Evolutionary conservation across 2,113 vertebrate genomes (phyloP).

Genomic region (Strix aluco): DNA sequence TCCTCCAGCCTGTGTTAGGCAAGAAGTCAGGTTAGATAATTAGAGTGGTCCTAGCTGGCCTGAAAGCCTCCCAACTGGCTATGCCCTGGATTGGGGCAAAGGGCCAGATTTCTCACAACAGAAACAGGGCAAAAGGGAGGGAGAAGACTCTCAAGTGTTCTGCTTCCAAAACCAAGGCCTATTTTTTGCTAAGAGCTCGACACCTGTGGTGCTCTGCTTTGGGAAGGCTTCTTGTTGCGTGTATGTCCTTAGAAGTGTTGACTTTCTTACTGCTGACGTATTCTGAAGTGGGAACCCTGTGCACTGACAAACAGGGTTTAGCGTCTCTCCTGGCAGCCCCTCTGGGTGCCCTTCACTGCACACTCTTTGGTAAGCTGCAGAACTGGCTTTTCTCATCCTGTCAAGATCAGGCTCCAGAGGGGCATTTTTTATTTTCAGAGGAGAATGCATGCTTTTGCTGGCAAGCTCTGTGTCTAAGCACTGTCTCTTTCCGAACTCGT

Average conservation of each 20-base stretch:
- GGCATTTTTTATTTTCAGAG: neutral
- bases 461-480: neutral
- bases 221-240: neutral
- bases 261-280: neutral
- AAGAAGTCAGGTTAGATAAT: neutral
- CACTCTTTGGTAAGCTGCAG: neutral
- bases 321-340: neutral
- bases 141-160: neutral
- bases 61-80: neutral
- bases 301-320: neutral
- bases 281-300: rapidly evolving
- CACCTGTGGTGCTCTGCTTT: too few relatives aligned
- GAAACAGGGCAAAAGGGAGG: neutral
- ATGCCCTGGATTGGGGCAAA: neutral
- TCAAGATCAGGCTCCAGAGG: neutral
- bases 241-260: neutral
- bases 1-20: neutral
- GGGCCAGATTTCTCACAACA: neutral
- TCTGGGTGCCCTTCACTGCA: neutral
- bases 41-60: neutral
- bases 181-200: neutral
- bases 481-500: neutral
- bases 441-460: neutral
- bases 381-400: neutral
- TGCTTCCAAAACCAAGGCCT: neutral